Evolutionary conservation across 2,888 invertebrate genomes (phyloP).

Genomic region (Theristus sp.): DNA sequence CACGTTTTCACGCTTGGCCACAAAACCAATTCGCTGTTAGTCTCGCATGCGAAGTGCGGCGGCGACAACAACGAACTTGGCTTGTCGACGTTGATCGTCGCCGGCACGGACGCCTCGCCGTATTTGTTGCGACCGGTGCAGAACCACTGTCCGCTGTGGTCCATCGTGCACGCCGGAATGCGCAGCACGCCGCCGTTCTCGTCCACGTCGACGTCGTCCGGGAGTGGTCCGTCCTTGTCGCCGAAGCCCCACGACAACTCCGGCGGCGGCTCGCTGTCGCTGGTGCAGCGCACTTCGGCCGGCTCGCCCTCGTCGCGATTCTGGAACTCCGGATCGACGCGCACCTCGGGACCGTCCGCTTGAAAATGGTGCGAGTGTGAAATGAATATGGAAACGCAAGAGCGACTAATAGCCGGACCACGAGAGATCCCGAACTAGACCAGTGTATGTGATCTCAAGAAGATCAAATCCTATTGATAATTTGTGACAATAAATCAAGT

Average conservation of each 20-base stretch:
- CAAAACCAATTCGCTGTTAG: too few species aligned
- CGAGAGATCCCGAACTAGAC: too few species aligned
- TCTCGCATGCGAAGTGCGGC: too few species aligned
- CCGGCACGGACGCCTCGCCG: neutral
- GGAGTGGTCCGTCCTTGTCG: neutral
- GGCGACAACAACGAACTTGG: too few species aligned
- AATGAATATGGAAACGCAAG: neutral
- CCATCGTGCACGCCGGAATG: neutral
- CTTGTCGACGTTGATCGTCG: neutral
- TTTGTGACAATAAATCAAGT: too few species aligned
- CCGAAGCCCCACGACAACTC: neutral
- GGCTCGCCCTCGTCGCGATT: conserved; percentile 21
- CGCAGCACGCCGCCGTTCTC: neutral
- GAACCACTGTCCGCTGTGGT: neutral
- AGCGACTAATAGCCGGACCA: too few species aligned
- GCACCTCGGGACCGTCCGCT: neutral
- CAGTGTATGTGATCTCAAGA: too few species aligned
- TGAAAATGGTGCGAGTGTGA: neutral
- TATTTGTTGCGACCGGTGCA: neutral
- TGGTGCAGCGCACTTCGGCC: neutral
- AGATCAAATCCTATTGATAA: too few species aligned
- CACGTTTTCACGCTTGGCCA: too few species aligned
- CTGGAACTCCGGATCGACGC: conserved; percentile 45
- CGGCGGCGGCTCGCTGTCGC: neutral
- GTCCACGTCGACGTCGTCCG: neutral